Base-by-base conservation (phyloP, 2,113 vertebrate species). In the Clarias magur region DNA sequence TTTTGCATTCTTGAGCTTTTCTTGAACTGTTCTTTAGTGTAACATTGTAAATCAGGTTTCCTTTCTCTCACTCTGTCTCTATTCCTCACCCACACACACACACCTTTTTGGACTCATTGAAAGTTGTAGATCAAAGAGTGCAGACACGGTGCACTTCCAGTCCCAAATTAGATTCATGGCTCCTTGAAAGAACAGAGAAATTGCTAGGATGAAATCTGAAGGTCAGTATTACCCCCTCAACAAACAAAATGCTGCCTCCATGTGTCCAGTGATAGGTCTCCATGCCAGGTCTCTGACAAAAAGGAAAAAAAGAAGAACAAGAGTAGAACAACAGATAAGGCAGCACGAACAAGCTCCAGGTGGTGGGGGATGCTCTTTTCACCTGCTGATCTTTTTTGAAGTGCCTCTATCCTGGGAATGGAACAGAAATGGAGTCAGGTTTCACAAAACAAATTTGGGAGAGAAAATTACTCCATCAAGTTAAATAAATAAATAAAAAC, bases 151-250 rank as follows among this genome's bases (percentile, higher is more conserved):
- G 93, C 93, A 48, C 48, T 93, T 78, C 90, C 70, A 86, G 88
- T 89, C 91, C 91, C 90, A 93, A 95, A 95, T 95, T 94, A 93
- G 91, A 94, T 93, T 94, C 92, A 91, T 91, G 90, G 93, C 93
- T 93, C 91, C 91, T 93, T 93, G 90, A 94, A 91, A 94, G 91
- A 94, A 94, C 90, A 92, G 89, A 91, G 90, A 93, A 92, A 94
- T 93, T 90, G 90, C 89, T 85, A 82, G 93, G 89, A 93, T 90
- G 85, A 92, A 94, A 94, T 90, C 89, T 72, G 88, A 94, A 95
- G 94, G 94, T 95, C 93, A 93, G 86, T 90, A 88, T 90, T 89
- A 87, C 60, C 79, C 85, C 76, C 19, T 59, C 60, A 60, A 80
- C 65, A 4, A 56, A 86, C 73, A 88, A 88, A 88, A 84, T 53